Percentiles rank a stretch among this genome's conserved stretches.
Conservation (phyloP, 2,797 vertebrate genomes). For the Gobio occitaniae region DNA sequence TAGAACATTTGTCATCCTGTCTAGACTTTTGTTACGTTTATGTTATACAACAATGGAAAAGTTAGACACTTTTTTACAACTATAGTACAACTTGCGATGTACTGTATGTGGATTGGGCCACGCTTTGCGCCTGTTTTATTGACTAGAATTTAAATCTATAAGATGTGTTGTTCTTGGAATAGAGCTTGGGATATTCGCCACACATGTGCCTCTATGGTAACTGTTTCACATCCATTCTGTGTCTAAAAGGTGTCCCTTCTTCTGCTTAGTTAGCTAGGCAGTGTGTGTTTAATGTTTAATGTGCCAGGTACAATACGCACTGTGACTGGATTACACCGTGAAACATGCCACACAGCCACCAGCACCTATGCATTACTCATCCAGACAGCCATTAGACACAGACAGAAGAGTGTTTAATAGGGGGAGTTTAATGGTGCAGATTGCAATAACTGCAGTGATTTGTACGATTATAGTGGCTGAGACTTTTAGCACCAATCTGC, state of each 20-base stretch:
- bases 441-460: constrained; percentile 31
- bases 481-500: constrained; percentile 26
- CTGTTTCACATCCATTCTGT: constrained; percentile 26
- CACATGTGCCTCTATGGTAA: constrained; percentile 10
- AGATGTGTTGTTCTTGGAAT: constrained; percentile 6
- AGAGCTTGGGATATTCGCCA: background rate
- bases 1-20: constrained; percentile 43
- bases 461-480: constrained; percentile 11
- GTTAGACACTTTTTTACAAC: background rate
- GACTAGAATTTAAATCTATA: background rate
- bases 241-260: constrained; percentile 10
- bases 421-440: constrained; percentile 27
- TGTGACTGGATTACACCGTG: constrained; percentile 26
- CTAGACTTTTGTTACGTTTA: constrained; percentile 33
- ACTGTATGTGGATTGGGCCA: background rate
- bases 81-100: background rate
- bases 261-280: constrained; percentile 38
- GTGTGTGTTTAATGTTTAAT: constrained; percentile 55
- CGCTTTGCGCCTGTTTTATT: background rate
- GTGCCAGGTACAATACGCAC: constrained; percentile 39
- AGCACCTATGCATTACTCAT: constrained; percentile 57
- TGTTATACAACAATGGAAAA: constrained; percentile 18
- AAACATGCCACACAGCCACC: constrained; percentile 38
- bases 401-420: constrained; percentile 40
- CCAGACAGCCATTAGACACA: constrained; percentile 53